A percentile compares a stretch with the other conserved stretches of the same genome.
phyloP scores from a whole-genome alignment of 1,140 invertebrate species.

The Solenopsis invicta region DNA sequence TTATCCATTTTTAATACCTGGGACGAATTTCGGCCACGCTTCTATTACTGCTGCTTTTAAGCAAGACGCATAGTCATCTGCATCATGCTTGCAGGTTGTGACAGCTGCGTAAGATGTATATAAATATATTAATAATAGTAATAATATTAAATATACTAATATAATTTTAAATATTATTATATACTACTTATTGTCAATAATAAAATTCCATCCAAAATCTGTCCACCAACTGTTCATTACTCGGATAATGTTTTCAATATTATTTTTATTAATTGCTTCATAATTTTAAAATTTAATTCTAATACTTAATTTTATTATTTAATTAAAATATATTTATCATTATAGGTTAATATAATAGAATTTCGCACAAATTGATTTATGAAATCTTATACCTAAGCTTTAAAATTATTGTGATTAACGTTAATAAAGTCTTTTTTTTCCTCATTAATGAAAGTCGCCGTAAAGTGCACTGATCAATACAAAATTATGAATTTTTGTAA shows the following conservation, averaged over 20 bases:
- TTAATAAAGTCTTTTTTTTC: constrained; percentile 1
- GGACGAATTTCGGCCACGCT: constrained; percentile 82
- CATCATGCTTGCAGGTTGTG: constrained; percentile 82
- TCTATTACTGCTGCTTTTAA: constrained; percentile 84
- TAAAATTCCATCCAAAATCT: not conserved
- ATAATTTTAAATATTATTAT: not conserved
- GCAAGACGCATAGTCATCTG: constrained; percentile 83
- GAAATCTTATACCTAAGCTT: not conserved
- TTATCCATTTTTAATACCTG: constrained; percentile 76
- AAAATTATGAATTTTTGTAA: constrained; percentile 17
- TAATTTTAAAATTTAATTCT: not conserved
- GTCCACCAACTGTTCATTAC: not conserved
- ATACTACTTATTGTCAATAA: not conserved
- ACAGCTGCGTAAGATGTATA: constrained; percentile 68
- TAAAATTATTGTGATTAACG: not conserved
- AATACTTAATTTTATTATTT: not conserved
- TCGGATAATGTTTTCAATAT: not conserved
- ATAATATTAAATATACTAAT: too few relatives aligned
- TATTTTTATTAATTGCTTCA: not conserved
- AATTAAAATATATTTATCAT: constrained; percentile 11
- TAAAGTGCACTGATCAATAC: not conserved
- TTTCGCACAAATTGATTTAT: not conserved
- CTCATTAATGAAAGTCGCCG: not conserved
- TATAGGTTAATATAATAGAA: not conserved
- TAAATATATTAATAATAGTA: constrained; percentile 40